Conservation (phyloP, 2,888 invertebrate genomes). For the Geotrupes spiniger region DNA sequence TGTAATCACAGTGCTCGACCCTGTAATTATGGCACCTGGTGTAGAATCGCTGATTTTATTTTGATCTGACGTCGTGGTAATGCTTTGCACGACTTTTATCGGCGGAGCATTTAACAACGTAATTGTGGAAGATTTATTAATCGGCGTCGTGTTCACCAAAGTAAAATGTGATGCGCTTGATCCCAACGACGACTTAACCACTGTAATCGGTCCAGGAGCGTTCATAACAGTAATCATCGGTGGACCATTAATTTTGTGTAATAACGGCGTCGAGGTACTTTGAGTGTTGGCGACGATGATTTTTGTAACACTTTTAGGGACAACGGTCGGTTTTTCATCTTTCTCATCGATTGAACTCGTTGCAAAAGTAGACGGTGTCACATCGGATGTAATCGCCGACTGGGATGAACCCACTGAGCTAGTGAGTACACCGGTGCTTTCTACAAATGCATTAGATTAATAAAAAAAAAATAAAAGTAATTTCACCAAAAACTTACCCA, state of each 20-base stretch:
- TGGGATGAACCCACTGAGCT: conserved; percentile 34
- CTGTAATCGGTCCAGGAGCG: conserved; percentile 44
- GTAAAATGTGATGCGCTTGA: conserved; percentile 45
- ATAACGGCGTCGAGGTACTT: conserved; percentile 20
- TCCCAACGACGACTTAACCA: conserved; percentile 46
- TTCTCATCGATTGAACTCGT: conserved; percentile 12
- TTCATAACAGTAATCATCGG: conserved; percentile 48
- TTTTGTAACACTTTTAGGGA: conserved; percentile 27
- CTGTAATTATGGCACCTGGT: conserved; percentile 1
- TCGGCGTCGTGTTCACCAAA: conserved; percentile 42
- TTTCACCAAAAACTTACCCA: conserved; percentile 33
- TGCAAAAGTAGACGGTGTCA: conserved; percentile 17
- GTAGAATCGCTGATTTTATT: conserved; percentile 8
- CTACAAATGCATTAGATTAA: conserved; percentile 20
- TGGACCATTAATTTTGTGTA: conserved; percentile 30
- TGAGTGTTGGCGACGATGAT: conserved; percentile 22
- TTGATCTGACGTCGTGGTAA: conserved; percentile 22
- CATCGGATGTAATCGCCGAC: conserved; percentile 21
- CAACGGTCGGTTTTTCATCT: conserved; percentile 16
- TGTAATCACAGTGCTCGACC: too few species aligned
- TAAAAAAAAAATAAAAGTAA: background rate
- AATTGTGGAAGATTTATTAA: conserved; percentile 37
- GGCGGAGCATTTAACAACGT: conserved; percentile 47
- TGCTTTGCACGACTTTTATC: conserved; percentile 45
- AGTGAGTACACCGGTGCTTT: conserved; percentile 40